Percentiles rank a stretch among this genome's conserved stretches.
Evolutionary conservation across 2,797 vertebrate genomes (phyloP).

Genomic region (Petrocephalus schoutedeni): DNA sequence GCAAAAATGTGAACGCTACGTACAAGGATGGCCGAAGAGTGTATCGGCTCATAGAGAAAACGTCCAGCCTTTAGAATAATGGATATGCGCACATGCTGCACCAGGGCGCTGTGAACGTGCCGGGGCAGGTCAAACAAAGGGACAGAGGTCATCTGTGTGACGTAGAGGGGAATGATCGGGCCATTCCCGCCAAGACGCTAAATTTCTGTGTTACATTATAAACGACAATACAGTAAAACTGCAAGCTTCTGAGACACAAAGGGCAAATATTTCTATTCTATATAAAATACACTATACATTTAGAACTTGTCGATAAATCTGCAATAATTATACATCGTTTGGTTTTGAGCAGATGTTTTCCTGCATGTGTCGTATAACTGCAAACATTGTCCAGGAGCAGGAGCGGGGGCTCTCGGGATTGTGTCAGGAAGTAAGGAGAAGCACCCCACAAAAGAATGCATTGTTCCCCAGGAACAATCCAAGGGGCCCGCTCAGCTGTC

Average conservation of each 20-base stretch:
- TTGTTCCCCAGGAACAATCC: constrained; percentile 66
- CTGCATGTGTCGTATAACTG: constrained; percentile 69
- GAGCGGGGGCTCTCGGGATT: constrained; percentile 68
- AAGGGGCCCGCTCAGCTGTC: constrained; percentile 79
- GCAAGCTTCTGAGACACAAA: background rate
- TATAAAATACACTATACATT: background rate
- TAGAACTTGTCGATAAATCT: background rate
- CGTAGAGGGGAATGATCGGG: constrained; percentile 37
- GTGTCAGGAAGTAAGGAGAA: constrained; percentile 73
- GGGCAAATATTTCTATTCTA: background rate
- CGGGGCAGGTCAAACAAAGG: constrained; percentile 62
- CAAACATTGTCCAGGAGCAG: constrained; percentile 77
- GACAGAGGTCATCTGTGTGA: constrained; percentile 58
- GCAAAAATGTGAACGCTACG: constrained; percentile 24
- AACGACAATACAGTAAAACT: background rate
- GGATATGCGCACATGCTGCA: constrained; percentile 73
- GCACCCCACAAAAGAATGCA: constrained; percentile 77
- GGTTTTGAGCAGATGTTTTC: background rate
- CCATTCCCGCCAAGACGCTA: background rate
- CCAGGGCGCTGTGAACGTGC: constrained; percentile 65
- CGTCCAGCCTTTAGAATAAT: constrained; percentile 70
- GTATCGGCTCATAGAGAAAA: constrained; percentile 73
- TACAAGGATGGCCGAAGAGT: background rate
- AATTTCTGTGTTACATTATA: background rate
- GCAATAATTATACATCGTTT: background rate